A percentile compares a stretch with the other conserved stretches of the same genome.
Conservation (phyloP, 2,797 vertebrate genomes). For the Choloepus didactylus region DNA sequence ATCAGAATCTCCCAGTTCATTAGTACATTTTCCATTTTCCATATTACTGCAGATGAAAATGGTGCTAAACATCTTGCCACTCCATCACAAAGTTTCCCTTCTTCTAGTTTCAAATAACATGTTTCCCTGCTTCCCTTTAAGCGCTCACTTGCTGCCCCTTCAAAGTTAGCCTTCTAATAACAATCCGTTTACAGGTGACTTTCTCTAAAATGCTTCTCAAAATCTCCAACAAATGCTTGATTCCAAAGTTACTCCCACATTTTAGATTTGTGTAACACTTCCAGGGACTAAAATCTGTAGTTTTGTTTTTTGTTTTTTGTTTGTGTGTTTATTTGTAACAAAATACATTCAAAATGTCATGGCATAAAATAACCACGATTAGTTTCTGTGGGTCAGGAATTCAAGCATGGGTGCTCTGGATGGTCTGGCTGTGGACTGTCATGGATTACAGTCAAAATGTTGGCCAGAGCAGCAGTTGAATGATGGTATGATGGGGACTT, state of each 20-base stretch:
- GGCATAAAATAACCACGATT: neutral
- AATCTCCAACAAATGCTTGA: neutral
- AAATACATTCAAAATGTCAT: neutral
- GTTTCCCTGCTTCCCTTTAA: neutral
- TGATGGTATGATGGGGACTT: neutral
- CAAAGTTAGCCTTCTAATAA: neutral
- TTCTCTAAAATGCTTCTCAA: neutral
- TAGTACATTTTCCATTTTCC: neutral
- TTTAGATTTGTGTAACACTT: neutral
- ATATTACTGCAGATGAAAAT: neutral
- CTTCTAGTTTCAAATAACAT: neutral
- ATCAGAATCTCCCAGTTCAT: neutral
- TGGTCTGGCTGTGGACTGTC: neutral
- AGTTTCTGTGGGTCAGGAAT: neutral
- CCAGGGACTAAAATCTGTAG: neutral
- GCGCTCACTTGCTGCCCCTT: neutral
- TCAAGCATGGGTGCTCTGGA: neutral
- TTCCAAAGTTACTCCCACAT: neutral
- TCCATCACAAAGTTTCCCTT: neutral
- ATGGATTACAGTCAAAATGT: neutral
- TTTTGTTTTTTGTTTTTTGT: neutral
- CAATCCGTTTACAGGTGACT: neutral
- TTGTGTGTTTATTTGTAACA: neutral
- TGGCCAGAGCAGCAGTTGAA: neutral
- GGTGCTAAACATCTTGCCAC: neutral